Conservation (phyloP, 2,888 invertebrate species). For the Hecatera dysodea region DNA sequence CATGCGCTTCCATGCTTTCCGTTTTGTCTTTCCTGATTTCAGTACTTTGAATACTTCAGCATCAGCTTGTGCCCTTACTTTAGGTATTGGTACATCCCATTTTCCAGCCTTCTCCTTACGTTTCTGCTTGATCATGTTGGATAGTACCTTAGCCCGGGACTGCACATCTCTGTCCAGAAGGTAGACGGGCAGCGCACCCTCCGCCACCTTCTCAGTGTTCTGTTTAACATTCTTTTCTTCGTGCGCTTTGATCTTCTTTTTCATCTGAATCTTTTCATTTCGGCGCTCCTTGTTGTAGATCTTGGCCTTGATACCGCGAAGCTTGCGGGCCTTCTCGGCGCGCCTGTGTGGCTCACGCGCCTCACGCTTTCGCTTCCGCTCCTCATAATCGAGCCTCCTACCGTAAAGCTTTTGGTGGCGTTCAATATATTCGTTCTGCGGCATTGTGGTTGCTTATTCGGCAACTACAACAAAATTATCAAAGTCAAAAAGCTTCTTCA, state of each 20-base stretch:
- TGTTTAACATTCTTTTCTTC: conserved; percentile 98
- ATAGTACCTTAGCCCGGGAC: conserved; percentile 97
- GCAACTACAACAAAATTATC: conserved; percentile 90
- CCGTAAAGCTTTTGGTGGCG: conserved; percentile 99
- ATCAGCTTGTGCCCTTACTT: conserved; percentile 99
- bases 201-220: conserved; percentile 95
- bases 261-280: conserved; percentile 99
- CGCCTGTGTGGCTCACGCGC: conserved; percentile 98
- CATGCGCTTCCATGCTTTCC: conserved; percentile 99
- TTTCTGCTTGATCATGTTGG: conserved; percentile 99
- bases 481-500: conserved; percentile 72
- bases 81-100: conserved; percentile 99
- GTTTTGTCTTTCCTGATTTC: conserved; percentile 96
- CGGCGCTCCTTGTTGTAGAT: conserved; percentile 98
- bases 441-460: conserved; percentile 93
- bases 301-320: conserved; percentile 99
- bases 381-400: conserved; percentile 99
- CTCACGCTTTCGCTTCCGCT: conserved; percentile 98
- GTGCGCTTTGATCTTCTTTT: conserved; percentile 99
- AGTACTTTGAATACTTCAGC: conserved; percentile 99
- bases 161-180: conserved; percentile 99
- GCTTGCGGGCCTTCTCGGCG: conserved; percentile 96
- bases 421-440: conserved; percentile 99
- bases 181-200: conserved; percentile 98
- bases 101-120: conserved; percentile 99